Evolutionary conservation across 2,797 vertebrate species (phyloP), one percentile per base, ranked within the genome.

Genomic region (Chiloscyllium punctatum): DNA sequence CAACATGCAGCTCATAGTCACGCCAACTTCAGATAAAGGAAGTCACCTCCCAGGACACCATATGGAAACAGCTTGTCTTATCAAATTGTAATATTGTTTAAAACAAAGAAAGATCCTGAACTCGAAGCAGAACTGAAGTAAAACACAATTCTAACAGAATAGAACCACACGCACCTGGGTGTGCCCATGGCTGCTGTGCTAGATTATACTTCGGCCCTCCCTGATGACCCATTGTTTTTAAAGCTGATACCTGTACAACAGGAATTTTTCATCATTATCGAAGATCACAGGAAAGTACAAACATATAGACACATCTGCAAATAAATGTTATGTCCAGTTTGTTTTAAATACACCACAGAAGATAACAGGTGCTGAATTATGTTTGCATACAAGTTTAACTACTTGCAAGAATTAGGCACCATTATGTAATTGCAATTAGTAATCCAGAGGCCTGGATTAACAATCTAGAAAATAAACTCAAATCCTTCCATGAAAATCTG

Each of bases 161-260:
- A 27, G 37, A 95, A 95, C 21, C 7, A 21, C 7, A 92, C 97
- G 97, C 98, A 99, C 99, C 98, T 97, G 99, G 98, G 96, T 99
- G 99, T 0, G 99, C 99, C 99, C 99, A 99, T 87, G 99, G 99
- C 96, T 99, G 99, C 97, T 99, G 98, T 5, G 98, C 98, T 87
- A 99, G 98, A 95, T 97, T 98, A 96, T 99, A 99, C 0, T 97
- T 99, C 90, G 99, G 99, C 68, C 99, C 99, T 96, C 99, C 99
- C 97, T 99, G 98, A 96, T 97, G 98, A 68, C 98, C 99, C 99
- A 99, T 99, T 4, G 98, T 98, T 97, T 99, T 99, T 96, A 99
- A 97, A 94, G 99, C 98, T 95, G 98, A 97, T 90, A 99, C 98
- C 99, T 99, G 97, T 2, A 69, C 13, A 95, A 23, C 8, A 86